Percentiles rank a stretch among this genome's conserved stretches.
Conservation (phyloP, 2,888 invertebrate genomes). For the Eucera pruinosa region DNA sequence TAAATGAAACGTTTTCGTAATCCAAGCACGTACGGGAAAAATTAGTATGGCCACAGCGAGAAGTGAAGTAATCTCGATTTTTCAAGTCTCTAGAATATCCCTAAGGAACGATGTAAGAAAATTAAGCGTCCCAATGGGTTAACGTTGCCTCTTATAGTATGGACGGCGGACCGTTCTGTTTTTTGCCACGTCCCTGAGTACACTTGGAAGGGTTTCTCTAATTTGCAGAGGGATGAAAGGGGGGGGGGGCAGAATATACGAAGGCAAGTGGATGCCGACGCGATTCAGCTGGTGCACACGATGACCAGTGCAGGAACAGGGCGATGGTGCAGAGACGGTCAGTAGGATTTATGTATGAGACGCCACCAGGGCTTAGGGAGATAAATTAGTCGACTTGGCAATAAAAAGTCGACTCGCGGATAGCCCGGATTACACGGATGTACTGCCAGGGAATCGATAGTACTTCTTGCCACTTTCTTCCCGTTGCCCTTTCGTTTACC, state of each 20-base stretch:
- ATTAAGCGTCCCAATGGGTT: conserved; percentile 46
- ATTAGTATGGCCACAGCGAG: not conserved
- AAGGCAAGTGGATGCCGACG: conserved; percentile 31
- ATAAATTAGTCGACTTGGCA: conserved; percentile 76
- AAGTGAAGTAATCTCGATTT: conserved; percentile 39
- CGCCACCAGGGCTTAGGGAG: conserved; percentile 73
- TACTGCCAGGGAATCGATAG: conserved; percentile 74
- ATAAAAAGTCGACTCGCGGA: conserved; percentile 78
- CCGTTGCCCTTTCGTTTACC: conserved; percentile 58
- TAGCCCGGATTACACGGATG: conserved; percentile 77
- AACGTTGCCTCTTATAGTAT: conserved; percentile 32
- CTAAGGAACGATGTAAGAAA: conserved; percentile 46
- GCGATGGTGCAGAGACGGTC: conserved; percentile 69
- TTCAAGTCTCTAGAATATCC: conserved; percentile 27
- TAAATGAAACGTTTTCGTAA: conserved; percentile 3
- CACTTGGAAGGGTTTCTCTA: conserved; percentile 49
- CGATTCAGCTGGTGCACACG: conserved; percentile 56
- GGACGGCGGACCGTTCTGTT: conserved; percentile 18
- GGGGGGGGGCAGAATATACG: not conserved
- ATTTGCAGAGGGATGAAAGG: conserved; percentile 28
- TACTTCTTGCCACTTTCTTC: conserved; percentile 65
- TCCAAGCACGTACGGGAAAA: conserved; percentile 9
- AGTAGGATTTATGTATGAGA: conserved; percentile 78
- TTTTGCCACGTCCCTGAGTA: conserved; percentile 23
- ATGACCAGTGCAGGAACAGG: conserved; percentile 51